A percentile compares a stretch with the other conserved stretches of the same genome.
phyloP scores from a whole-genome alignment of 1,140 invertebrate genomes.

The Caenorhabditis briggsae region DNA sequence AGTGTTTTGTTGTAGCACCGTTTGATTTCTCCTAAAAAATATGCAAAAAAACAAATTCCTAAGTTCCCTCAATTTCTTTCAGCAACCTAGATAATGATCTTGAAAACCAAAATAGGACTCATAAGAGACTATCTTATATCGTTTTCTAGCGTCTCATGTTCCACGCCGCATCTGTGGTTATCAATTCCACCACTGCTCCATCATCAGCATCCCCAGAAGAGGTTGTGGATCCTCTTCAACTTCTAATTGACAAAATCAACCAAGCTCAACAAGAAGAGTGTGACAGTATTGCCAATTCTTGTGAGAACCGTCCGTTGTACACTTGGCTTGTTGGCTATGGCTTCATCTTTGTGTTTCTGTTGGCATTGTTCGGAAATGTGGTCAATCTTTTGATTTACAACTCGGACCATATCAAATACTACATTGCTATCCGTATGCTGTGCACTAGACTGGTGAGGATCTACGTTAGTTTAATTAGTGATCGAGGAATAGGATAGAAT shows the following conservation, averaged over 20 bases:
- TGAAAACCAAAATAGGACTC: too few relatives aligned
- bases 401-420: constrained; percentile 74
- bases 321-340: constrained; percentile 60
- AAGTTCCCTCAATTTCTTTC: too few relatives aligned
- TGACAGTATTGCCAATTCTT: constrained; percentile 19
- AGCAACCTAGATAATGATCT: too few relatives aligned
- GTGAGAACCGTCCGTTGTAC: constrained; percentile 55
- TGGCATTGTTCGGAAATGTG: constrained; percentile 69
- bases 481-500: neutral
- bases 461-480: too few relatives aligned
- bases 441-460: constrained; percentile 72
- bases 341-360: constrained; percentile 59
- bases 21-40: too few relatives aligned
- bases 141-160: constrained; percentile 19
- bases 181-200: neutral
- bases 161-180: neutral
- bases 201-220: neutral
- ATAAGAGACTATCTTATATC: too few relatives aligned
- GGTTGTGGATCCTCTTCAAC: neutral
- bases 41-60: too few relatives aligned
- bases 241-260: constrained; percentile 4
- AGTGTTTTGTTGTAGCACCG: too few relatives aligned
- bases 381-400: constrained; percentile 73
- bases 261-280: constrained; percentile 23
- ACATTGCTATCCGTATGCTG: constrained; percentile 74